Percentiles rank a stretch among this genome's conserved stretches.
These are phyloP conservation scores for Odontesthes bonariensis DNA, from an alignment of 2,113 vertebrate species.

Conservation along the genomic window DNA sequence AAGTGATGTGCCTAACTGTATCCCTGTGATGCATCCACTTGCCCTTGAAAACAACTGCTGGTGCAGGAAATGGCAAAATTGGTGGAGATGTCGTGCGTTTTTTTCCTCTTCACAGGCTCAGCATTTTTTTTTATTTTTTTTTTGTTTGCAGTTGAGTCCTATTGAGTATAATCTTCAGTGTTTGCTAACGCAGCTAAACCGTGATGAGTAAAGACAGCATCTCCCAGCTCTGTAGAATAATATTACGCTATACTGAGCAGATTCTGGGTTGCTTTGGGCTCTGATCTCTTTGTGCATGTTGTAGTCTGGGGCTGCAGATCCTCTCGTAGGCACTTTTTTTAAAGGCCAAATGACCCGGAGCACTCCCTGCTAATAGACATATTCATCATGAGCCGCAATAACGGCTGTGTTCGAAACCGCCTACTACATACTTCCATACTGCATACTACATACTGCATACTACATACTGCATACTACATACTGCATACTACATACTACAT, in stretches of 20 bases:
- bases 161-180: background rate
- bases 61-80: constrained; percentile 36
- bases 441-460: no score
- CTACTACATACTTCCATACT: no score
- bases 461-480: no score
- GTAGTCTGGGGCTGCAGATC: background rate
- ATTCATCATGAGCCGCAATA: background rate
- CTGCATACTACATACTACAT: no score
- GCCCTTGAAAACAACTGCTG: constrained; percentile 43
- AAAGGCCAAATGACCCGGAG: background rate
- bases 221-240: background rate
- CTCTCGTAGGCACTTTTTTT: background rate
- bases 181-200: background rate
- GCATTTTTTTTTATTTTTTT: no score
- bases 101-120: background rate
- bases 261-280: constrained; percentile 7
- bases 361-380: background rate
- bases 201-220: background rate
- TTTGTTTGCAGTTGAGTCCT: no score
- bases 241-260: background rate
- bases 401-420: no score
- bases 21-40: constrained; percentile 12
- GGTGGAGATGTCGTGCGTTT: background rate
- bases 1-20: constrained; percentile 32
- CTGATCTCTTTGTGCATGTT: background rate